Evolutionary conservation across 2,888 invertebrate species (phyloP).

Genomic region (Steinernema scapterisci): DNA sequence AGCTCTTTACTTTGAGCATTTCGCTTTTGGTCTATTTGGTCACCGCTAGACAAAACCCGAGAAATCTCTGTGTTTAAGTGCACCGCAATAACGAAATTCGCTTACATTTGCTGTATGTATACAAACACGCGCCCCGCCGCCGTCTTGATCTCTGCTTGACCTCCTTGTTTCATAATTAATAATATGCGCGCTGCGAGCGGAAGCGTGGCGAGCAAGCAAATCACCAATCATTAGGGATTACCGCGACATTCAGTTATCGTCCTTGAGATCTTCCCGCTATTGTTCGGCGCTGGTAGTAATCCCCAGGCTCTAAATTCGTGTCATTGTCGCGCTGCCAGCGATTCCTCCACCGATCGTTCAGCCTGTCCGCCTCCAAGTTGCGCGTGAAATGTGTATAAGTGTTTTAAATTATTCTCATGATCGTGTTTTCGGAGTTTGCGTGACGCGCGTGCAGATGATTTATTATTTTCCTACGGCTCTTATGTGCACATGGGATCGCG

Average conservation of each 20-base stretch:
- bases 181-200: slow-evolving; percentile 30
- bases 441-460: slow-evolving; percentile 1
- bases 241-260: slow-evolving; percentile 28
- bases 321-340: neutral
- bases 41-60: neutral
- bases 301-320: slow-evolving; percentile 23
- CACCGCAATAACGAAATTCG: neutral
- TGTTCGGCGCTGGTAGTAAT: slow-evolving; percentile 26
- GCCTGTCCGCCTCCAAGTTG: neutral
- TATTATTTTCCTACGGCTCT: neutral
- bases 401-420: neutral
- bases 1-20: neutral
- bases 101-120: neutral
- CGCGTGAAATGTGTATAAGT: neutral
- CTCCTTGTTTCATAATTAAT: slow-evolving; percentile 23
- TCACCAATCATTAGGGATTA: slow-evolving; percentile 31
- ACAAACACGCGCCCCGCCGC: neutral
- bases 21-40: neutral
- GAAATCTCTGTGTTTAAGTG: too few relatives aligned
- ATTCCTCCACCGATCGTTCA: neutral
- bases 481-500: neutral
- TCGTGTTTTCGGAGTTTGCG: neutral
- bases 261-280: slow-evolving; percentile 26
- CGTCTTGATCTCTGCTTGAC: slow-evolving; percentile 2
- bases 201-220: slow-evolving; percentile 27